phyloP scores from a whole-genome alignment of 2,888 invertebrate genomes.

The Latrodectus hesperus region DNA sequence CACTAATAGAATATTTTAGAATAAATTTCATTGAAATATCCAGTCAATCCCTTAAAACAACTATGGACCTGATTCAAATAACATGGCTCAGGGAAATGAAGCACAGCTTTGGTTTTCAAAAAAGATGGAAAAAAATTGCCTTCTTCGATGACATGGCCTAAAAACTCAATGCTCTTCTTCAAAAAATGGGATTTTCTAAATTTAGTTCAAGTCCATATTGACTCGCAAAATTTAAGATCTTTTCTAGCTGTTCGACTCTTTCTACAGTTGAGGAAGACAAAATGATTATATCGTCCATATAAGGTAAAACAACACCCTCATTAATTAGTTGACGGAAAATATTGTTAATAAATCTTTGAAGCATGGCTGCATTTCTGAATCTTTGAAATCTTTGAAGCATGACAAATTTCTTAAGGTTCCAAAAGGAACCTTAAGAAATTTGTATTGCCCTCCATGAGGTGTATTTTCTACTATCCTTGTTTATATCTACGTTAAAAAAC shows the following conservation, averaged over 20 bases:
- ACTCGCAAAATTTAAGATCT: neutral
- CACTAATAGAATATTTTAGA: conserved; percentile 15
- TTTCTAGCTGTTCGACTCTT: neutral
- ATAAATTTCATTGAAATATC: conserved; percentile 47
- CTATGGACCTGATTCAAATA: conserved; percentile 12
- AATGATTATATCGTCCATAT: conserved; percentile 34
- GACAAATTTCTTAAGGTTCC: too few species aligned
- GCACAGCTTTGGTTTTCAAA: neutral
- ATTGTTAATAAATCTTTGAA: conserved; percentile 13
- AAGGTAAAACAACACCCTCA: conserved; percentile 15
- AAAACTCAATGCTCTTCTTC: conserved; percentile 13
- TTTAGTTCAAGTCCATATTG: conserved; percentile 43
- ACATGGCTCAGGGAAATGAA: conserved; percentile 1
- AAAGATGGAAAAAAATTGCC: conserved; percentile 20
- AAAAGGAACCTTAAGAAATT: conserved; percentile 9
- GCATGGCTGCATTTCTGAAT: too few species aligned
- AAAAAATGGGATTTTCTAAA: conserved; percentile 39
- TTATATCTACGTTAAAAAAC: conserved; percentile 18
- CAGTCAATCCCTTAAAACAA: conserved; percentile 8
- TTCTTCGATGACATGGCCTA: conserved; percentile 32
- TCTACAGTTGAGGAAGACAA: neutral
- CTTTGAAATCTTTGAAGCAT: too few species aligned
- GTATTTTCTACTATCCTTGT: neutral
- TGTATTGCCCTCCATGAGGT: conserved; percentile 20
- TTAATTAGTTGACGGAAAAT: conserved; percentile 8